Evolutionary conservation across 2,113 vertebrate species (phyloP), one percentile per base, ranked within the genome.

Genomic region (Rhodinocichla rosea): DNA sequence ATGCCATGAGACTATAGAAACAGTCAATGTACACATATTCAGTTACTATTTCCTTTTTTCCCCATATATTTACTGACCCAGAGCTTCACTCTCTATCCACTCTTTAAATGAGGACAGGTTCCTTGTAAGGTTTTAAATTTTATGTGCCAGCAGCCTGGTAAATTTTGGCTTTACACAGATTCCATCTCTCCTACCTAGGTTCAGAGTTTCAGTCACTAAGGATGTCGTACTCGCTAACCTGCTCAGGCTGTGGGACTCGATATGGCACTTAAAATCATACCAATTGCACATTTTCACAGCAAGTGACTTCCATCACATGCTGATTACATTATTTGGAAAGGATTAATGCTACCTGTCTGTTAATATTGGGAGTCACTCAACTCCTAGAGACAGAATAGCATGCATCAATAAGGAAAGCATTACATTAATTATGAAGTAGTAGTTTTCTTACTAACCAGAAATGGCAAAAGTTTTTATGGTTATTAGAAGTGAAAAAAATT

Each of bases 21-120:
- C 3, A 17, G 33, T 10, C 0, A 0, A 20, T 35, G 4, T 37
- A 37, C 4, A 13, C 4, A 14, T 42, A 64, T 20, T 91, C 12
- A 35, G 15, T 13, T 71, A 53, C 23, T 39, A 7, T 33, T 69
- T 77, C 18, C 49, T 53, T 91, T 86, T 40, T 17, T 7, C 17
- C 26, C 11, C 9, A 12, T n/a, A 1, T 14, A 55, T 81, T 60
- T 83, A 27, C 30, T 28, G 28, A 28, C 11, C 40, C 2, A 42
- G 5, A 35, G 23, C 59, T 87, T 80, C 8, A n/a, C 16, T 76
- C 69, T 80, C 53, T 83, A 11, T 40, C 9, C 10, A 28, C 62
- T 59, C 13, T 30, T 67, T 76, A 69, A 83, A 83, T 49, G 33
- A 79, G 39, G 30, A 11, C 7, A 47, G 7, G 9, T 28, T 59